These are phyloP conservation scores for Labeo catla DNA, from an alignment of 2,113 vertebrate genomes.

Conservation along the genomic window DNA sequence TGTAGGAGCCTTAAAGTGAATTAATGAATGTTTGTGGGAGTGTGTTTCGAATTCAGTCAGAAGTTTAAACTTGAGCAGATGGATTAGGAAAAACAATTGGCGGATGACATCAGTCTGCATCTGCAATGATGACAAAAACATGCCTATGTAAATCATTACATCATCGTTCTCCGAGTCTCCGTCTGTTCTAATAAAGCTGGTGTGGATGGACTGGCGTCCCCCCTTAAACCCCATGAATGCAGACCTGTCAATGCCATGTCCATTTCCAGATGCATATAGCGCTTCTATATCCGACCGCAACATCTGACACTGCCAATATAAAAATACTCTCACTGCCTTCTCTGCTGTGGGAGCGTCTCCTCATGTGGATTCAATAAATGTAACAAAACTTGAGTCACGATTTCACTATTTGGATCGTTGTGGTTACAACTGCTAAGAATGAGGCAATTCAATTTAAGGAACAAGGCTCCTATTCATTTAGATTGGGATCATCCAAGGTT, in stretches of 20 bases:
- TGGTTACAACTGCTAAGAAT: not conserved
- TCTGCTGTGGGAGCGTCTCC: slow-evolving; percentile 14
- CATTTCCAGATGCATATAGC: slow-evolving; percentile 14
- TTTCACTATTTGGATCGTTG: slow-evolving; percentile 15
- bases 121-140: not conserved
- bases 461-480: not conserved
- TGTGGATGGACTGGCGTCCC: slow-evolving; percentile 9
- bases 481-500: not conserved
- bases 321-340: not conserved
- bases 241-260: not conserved
- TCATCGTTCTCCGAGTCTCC: not conserved
- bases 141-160: not conserved
- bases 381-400: not conserved
- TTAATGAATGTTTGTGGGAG: not conserved
- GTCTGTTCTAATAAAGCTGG: not conserved
- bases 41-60: not conserved
- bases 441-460: not conserved
- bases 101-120: not conserved
- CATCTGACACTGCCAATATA: slow-evolving; percentile 22
- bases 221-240: slow-evolving; percentile 12
- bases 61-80: not conserved
- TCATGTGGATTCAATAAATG: not conserved
- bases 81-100: not conserved
- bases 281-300: slow-evolving; percentile 18
- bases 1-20: not conserved